Evolutionary conservation across 2,888 invertebrate species (phyloP), one percentile per base, ranked within the genome.

Genomic region (Amiota communis): DNA sequence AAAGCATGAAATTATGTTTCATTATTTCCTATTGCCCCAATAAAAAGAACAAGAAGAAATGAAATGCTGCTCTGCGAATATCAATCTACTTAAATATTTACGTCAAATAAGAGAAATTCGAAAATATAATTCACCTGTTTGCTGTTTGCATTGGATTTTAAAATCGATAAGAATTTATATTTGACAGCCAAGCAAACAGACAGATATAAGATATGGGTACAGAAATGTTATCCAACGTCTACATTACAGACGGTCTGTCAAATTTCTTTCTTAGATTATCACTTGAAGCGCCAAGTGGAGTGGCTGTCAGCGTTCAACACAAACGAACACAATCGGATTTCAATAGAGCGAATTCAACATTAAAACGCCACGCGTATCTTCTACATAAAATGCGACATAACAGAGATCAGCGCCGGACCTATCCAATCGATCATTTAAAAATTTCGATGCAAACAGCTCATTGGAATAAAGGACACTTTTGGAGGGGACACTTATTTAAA

Each of bases 211-310:
- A 53, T 15, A 53, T 53, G 53, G 53, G 53, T 53, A 53, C 15
- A 13, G 36, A 36, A 36, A 36, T 36, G 36, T 36, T n/a, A 12
- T 51, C 59, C 59, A 59, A 59, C 59, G 8, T 2, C 2, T 36
- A 36, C 36, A 36, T 36, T 36, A 53, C 20, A 59, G 64, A 47
- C 15, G 4, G 64, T n/a, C 15, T 6, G 47, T 64, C 64, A 64
- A 64, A 47, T 46, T 47, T 64, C 48, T 64, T 48, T 64, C 15
- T 47, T n/a, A 17, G 64, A 64, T 64, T 47, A 64, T 64, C 64
- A 64, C 47, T 64, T 64, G 64, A 46, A 59, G 64, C n/a, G 64
- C 47, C 48, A 11, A 23, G 23, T 23, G 23, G 23, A 23, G 23
- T 23, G 36, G 61, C 23, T 61, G 61, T 61, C 61, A 47, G 36